These are phyloP conservation scores for Falco columbarius DNA, from an alignment of 2,797 vertebrate species.

Conservation along the genomic window DNA sequence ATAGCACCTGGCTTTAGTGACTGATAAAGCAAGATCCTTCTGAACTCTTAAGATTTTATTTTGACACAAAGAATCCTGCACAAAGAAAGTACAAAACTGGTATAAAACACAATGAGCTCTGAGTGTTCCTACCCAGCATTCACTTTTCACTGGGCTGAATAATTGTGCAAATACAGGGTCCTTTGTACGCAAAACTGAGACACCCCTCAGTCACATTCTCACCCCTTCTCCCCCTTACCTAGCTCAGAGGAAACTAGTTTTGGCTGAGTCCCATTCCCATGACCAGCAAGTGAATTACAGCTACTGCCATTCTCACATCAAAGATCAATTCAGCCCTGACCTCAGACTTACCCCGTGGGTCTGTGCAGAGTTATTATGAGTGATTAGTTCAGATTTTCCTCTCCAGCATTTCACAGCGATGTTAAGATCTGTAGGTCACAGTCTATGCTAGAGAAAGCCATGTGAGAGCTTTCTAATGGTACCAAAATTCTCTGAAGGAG, in stretches of 20 bases:
- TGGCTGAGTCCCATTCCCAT: conserved; percentile 29
- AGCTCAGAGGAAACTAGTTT: neutral
- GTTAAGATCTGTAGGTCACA: neutral
- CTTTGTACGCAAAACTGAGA: neutral
- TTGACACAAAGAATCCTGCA: neutral
- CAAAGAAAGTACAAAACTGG: neutral
- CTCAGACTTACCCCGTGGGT: conserved; percentile 12
- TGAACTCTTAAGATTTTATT: neutral
- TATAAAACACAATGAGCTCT: neutral
- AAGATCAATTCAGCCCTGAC: conserved; percentile 39
- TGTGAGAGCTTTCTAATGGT: conserved; percentile 3
- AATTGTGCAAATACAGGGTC: neutral
- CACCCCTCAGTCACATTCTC: neutral
- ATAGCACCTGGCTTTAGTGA: neutral
- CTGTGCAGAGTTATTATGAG: conserved; percentile 20
- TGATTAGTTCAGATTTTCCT: conserved; percentile 54
- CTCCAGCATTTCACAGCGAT: neutral
- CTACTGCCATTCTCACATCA: conserved; percentile 22
- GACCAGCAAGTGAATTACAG: conserved; percentile 21
- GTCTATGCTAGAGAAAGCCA: neutral
- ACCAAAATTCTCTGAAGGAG: neutral
- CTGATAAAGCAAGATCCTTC: neutral
- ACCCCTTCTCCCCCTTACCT: neutral
- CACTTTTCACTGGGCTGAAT: neutral
- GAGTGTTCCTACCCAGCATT: neutral